Evolutionary conservation across 2,797 vertebrate species (phyloP).

Genomic region (Pipistrellus pipistrellus): DNA sequence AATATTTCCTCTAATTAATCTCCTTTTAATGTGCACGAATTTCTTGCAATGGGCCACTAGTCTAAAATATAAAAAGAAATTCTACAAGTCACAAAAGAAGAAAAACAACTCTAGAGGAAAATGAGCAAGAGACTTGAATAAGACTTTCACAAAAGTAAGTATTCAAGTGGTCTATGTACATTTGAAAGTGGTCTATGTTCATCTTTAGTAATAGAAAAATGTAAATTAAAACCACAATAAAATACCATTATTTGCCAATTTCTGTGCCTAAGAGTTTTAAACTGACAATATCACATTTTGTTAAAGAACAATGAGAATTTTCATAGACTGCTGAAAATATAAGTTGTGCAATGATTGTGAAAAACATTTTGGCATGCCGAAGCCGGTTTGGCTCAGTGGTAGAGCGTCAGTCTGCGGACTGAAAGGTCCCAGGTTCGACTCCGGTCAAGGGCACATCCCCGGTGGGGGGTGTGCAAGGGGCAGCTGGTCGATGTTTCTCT

Average conservation of each 20-base stretch:
- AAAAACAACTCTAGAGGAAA: conserved; percentile 12
- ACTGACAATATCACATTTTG: neutral
- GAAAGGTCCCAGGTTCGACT: too few species aligned
- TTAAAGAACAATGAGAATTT: neutral
- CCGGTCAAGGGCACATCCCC: too few species aligned
- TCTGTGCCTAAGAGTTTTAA: conserved; percentile 12
- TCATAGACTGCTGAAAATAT: neutral
- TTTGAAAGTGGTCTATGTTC: neutral
- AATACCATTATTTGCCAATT: neutral
- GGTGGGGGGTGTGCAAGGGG: too few species aligned
- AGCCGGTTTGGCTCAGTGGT: too few species aligned
- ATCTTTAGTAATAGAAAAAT: conserved; percentile 36
- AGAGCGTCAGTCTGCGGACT: too few species aligned
- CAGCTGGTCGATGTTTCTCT: too few species aligned
- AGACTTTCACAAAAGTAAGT: conserved; percentile 43
- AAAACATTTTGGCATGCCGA: too few species aligned
- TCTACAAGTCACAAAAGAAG: conserved; percentile 5
- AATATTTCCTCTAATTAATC: too few species aligned
- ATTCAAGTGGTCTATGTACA: neutral
- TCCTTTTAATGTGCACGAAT: too few species aligned
- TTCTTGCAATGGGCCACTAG: too few species aligned
- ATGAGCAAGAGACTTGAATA: neutral
- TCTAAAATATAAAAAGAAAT: neutral
- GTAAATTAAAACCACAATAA: conserved; percentile 28
- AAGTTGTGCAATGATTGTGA: neutral